Base-by-base conservation (phyloP, 2,113 vertebrate species). In the Puntigrus tetrazona region DNA sequence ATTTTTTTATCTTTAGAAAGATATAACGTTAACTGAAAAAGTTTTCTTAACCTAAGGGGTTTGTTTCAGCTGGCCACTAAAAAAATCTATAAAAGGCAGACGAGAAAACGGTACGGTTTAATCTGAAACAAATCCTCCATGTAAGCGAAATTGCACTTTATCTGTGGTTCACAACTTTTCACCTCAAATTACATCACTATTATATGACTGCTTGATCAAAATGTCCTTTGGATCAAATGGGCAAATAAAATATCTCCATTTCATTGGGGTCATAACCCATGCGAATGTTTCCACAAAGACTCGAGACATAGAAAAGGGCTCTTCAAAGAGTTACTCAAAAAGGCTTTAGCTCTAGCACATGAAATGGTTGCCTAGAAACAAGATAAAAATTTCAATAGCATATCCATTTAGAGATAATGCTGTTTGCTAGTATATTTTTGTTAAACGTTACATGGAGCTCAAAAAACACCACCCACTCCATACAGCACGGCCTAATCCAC, bases 281-380 rank as follows among this genome's bases (percentile, higher is more conserved):
- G 52, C 59, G 76, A 78, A 78, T 59, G 31, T 78, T 63, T 25
- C 20, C 10, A 22, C 45, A 84, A 78, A 67, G 59, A 84, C 18
- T n/a, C 4, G 25, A 86, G 20, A 16, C 5, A 61, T 5, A 74
- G 41, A 61, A 47, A 84, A 22, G 41, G 25, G 69, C 70, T 86
- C 34, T 63, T 80, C 43, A 67, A 34, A 84, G 43, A 55, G n/a
- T 78, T 63, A 3, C n/a, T 78, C 55, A 63, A 78, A 61, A 41
- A 43, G 36, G 55, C 77, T 78, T 61, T 38, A 18, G 55, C 77
- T 61, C 69, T 38, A 31, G 55, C 69, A 72, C 43, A 74, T 79
- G 41, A 22, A 76, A 69, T 29, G 41, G 77, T 84, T 84, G 77
- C 86, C 82, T 84, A 45, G 86, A 84, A 87, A 87, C 77, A 69